These are phyloP conservation scores for Gymnocheta viridis DNA, from an alignment of 2,888 invertebrate species.

Conservation along the genomic window DNA sequence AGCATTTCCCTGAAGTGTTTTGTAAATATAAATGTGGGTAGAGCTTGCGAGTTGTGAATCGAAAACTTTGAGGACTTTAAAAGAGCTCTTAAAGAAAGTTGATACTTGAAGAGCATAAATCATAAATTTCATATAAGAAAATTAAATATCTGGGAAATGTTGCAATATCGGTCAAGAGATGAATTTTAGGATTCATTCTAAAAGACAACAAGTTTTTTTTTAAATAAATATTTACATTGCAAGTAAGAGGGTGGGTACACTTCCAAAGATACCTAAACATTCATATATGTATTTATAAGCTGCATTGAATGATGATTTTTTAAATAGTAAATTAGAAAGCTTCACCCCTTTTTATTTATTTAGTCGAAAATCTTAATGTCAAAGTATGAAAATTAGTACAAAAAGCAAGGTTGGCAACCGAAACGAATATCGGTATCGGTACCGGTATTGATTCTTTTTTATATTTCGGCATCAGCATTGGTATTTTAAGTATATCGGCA, in stretches of 20 bases:
- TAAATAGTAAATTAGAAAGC: not conserved
- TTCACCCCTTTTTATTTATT: not conserved
- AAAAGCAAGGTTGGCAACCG: no score
- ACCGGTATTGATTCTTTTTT: no score
- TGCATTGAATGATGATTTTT: not conserved
- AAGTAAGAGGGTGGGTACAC: no score
- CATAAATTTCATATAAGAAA: not conserved
- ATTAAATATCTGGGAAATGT: no score
- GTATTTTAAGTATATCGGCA: no score
- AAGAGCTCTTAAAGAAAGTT: not conserved
- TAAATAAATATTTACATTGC: no score
- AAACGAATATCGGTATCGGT: no score
- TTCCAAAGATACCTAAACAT: no score
- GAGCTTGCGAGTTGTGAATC: not conserved
- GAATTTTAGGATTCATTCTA: no score
- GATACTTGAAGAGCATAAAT: not conserved
- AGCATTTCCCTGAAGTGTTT: constrained; percentile 25
- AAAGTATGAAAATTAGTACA: not conserved
- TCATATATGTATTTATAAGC: not conserved
- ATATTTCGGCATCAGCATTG: no score
- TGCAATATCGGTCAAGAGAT: not conserved
- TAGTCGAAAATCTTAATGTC: not conserved
- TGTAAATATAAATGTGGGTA: not conserved
- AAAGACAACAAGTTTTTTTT: no score
- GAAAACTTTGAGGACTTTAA: not conserved